Percentiles rank a stretch among this genome's conserved stretches.
Conservation (phyloP, 2,113 vertebrate species). For the Paradoxurus hermaphroditus region DNA sequence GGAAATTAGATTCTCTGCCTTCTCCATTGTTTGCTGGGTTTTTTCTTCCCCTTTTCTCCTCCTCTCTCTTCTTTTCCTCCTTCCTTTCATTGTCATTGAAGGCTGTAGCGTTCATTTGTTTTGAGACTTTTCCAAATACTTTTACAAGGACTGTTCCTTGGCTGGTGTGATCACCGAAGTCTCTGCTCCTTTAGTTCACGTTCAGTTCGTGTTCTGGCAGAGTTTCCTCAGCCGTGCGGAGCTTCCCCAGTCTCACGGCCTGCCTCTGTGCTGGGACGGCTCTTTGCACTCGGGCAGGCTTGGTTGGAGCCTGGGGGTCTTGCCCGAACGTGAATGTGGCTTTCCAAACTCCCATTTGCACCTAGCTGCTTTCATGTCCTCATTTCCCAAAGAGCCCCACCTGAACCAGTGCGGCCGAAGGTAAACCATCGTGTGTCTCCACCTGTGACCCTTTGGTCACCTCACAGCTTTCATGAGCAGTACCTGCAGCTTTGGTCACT, state of each 20-base stretch:
- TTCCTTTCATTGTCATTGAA: neutral
- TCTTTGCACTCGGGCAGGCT: rapidly evolving
- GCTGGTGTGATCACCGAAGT: no score
- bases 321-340: rapidly evolving
- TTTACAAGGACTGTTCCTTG: neutral
- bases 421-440: rapidly evolving
- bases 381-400: no score
- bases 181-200: neutral
- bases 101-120: neutral
- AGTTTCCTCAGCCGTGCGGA: neutral
- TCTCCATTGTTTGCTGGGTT: no score
- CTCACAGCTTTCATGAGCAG: neutral
- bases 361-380: neutral
- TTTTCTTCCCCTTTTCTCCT: no score
- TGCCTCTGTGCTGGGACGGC: rapidly evolving
- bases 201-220: neutral
- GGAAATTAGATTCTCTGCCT: neutral
- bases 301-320: neutral
- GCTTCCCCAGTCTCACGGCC: neutral
- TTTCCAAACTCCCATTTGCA: neutral
- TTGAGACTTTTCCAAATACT: neutral
- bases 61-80: neutral
- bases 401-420: rapidly evolving
- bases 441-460: rapidly evolving
- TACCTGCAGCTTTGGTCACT: neutral